Percentiles rank a stretch among this genome's conserved stretches.
Evolutionary conservation across 2,797 vertebrate genomes (phyloP).

Genomic region (Syndactyla subalaris): DNA sequence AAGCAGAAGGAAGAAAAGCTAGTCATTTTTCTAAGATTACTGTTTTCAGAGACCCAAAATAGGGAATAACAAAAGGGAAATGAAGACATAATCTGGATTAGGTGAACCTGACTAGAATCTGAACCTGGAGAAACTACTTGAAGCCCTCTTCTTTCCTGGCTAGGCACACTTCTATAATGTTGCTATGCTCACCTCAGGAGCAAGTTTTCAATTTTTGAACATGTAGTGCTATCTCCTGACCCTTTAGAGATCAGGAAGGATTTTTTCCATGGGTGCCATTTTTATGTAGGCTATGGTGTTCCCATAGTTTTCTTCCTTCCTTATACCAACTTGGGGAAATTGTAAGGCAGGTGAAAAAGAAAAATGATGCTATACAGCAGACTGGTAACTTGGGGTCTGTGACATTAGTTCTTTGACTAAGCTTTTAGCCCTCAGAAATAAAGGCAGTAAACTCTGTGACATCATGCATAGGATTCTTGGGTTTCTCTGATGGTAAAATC

Average conservation of each 20-base stretch:
- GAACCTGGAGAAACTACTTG: background rate
- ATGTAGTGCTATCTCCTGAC: background rate
- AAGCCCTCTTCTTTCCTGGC: background rate
- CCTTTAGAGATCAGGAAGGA: background rate
- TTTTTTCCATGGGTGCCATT: background rate
- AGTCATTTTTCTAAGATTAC: background rate
- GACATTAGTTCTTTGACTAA: background rate
- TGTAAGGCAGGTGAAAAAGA: background rate
- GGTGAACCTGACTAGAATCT: background rate
- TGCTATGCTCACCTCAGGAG: background rate
- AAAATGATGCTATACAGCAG: background rate
- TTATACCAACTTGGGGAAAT: background rate
- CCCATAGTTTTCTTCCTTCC: background rate
- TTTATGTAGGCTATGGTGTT: background rate
- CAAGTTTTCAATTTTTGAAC: background rate
- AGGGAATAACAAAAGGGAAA: background rate
- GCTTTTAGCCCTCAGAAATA: background rate
- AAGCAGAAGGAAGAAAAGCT: background rate
- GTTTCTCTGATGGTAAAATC: background rate
- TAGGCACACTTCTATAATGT: background rate
- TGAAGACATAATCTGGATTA: background rate
- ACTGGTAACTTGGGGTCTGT: background rate
- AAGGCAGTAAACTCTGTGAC: background rate
- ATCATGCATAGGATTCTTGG: accelerated
- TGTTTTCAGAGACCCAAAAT: background rate